phyloP scores from a whole-genome alignment of 2,888 invertebrate genomes.

The Calliopum simillimum region DNA sequence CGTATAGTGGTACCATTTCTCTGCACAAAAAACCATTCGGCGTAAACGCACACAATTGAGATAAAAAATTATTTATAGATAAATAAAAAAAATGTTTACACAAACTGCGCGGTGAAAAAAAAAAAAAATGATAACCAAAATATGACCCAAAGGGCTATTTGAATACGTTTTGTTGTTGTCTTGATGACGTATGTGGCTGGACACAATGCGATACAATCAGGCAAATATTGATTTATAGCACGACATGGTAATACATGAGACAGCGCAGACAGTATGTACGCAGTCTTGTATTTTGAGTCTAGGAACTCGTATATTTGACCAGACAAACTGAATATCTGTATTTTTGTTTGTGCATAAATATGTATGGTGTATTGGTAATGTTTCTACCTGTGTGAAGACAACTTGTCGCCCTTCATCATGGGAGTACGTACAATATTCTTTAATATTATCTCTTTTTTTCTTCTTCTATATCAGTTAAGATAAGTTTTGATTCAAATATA shows the following conservation, averaged over 20 bases:
- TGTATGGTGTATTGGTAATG: no score
- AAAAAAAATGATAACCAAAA: constrained; percentile 1
- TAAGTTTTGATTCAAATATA: no score
- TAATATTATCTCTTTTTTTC: no score
- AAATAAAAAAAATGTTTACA: constrained; percentile 15
- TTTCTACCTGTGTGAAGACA: no score
- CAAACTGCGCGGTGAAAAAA: neutral
- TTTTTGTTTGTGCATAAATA: neutral
- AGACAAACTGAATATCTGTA: neutral
- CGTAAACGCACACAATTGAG: no score
- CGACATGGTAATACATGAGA: neutral
- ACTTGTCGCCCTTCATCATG: no score
- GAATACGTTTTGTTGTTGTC: neutral
- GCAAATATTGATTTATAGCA: constrained; percentile 1
- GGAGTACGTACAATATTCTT: no score
- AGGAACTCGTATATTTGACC: neutral
- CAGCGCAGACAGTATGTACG: no score
- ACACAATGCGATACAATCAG: neutral
- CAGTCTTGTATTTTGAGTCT: neutral
- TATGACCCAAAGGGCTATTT: constrained; percentile 10
- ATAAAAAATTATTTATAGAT: no score
- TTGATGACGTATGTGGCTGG: neutral
- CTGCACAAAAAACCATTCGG: no score
- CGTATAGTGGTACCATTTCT: no score
- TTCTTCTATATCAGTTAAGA: no score